These are phyloP conservation scores for Dermatemys mawii DNA, from an alignment of 2,113 vertebrate species.

Conservation along the genomic window DNA sequence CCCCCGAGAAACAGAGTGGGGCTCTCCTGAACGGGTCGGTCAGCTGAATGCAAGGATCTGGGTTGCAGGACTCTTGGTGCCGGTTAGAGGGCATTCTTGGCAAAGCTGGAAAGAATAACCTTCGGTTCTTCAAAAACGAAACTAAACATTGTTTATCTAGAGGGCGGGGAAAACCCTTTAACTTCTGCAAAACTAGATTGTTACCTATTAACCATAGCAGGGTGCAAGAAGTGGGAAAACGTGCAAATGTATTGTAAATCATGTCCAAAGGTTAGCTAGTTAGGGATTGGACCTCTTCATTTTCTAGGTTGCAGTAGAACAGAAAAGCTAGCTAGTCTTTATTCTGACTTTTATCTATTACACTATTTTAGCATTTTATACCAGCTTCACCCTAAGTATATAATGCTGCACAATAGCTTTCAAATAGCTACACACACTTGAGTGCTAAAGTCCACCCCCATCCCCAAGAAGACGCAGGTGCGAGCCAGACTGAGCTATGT, in stretches of 20 bases:
- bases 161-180: background rate
- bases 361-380: accelerated
- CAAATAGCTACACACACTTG: background rate
- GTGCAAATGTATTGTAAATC: background rate
- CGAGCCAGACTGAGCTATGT: background rate
- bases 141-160: slow-evolving; percentile 31
- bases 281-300: accelerated
- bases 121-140: slow-evolving; percentile 44
- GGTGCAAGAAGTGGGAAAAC: too few species aligned
- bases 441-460: background rate
- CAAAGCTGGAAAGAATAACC: background rate
- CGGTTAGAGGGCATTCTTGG: background rate
- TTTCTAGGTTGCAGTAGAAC: accelerated
- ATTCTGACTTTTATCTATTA: too few species aligned
- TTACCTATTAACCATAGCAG: too few species aligned
- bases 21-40: too few species aligned
- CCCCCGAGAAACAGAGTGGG: too few species aligned
- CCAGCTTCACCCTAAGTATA: accelerated
- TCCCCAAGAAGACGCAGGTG: background rate
- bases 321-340: accelerated
- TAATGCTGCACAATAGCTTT: background rate
- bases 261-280: background rate
- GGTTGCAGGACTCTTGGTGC: background rate
- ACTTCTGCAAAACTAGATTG: background rate
- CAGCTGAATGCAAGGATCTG: background rate